Conservation (phyloP, 2,113 vertebrate species). For the Platichthys flesus region DNA sequence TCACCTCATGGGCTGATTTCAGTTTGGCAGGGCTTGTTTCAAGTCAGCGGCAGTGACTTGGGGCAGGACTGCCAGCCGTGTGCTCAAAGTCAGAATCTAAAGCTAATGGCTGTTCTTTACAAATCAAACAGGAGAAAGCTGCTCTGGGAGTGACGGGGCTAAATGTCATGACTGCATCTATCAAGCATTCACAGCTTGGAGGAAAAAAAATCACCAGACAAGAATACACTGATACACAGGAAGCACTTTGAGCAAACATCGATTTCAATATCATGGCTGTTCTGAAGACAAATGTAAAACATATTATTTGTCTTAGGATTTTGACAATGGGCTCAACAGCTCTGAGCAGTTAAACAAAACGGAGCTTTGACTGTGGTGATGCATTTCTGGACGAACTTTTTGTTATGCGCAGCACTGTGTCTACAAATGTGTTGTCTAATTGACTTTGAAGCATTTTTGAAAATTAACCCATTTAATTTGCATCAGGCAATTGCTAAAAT, state of each 20-base stretch:
- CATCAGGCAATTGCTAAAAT: too few relatives aligned
- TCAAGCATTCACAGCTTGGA: constrained; percentile 36
- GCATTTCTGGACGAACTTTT: background rate
- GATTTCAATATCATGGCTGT: background rate
- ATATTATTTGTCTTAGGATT: background rate
- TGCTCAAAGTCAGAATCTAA: background rate
- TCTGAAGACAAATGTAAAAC: background rate
- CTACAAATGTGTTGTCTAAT: too few relatives aligned
- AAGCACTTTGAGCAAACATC: constrained; percentile 24
- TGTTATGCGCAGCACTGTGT: background rate
- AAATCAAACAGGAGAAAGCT: background rate
- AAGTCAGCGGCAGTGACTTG: background rate
- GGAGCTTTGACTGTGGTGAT: background rate
- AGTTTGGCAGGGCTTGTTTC: background rate
- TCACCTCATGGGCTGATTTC: background rate
- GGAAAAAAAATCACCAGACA: constrained; percentile 26
- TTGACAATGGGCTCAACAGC: background rate
- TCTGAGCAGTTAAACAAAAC: background rate
- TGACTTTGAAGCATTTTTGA: too few relatives aligned
- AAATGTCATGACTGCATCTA: constrained; percentile 69
- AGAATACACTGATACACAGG: background rate
- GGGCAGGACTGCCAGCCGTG: background rate
- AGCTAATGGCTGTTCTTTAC: background rate
- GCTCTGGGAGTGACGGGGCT: constrained; percentile 55
- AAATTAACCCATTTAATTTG: too few relatives aligned